A percentile compares a stretch with the other conserved stretches of the same genome.
These are phyloP conservation scores for Arvicanthis niloticus DNA, from an alignment of 2,113 vertebrate species.

Conservation along the genomic window DNA sequence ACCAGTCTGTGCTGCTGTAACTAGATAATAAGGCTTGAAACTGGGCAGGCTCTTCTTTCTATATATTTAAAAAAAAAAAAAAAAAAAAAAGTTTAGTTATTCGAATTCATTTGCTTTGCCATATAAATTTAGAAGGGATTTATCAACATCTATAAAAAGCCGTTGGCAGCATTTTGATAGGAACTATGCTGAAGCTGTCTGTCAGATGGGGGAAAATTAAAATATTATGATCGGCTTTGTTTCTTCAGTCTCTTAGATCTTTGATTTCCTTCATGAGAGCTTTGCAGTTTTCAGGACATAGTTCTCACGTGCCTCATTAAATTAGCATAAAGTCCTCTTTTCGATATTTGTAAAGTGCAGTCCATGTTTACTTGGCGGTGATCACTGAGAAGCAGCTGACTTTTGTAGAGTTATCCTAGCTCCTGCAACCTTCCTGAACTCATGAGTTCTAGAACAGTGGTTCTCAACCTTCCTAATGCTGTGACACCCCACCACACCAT, in stretches of 20 bases:
- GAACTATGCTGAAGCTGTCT: background rate
- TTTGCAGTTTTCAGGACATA: background rate
- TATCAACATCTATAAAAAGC: background rate
- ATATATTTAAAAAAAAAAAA: background rate
- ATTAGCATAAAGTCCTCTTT: background rate
- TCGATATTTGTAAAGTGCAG: background rate
- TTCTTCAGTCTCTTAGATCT: background rate
- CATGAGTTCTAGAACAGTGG: background rate
- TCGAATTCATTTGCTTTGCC: constrained; percentile 32
- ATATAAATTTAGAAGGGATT: constrained; percentile 29
- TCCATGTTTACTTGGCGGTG: background rate
- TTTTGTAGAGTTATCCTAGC: background rate
- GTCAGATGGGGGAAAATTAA: background rate
- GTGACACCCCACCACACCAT: background rate
- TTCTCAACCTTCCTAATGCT: background rate
- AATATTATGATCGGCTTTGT: background rate
- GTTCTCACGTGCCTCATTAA: background rate
- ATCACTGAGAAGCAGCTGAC: background rate
- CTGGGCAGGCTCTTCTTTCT: background rate
- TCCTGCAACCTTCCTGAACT: background rate
- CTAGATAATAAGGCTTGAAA: background rate
- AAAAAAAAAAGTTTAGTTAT: background rate
- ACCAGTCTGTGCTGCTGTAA: background rate
- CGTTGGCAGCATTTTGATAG: background rate
- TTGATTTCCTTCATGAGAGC: constrained; percentile 5